Base-by-base conservation (phyloP, 2,888 invertebrate species). In the Mantis religiosa region DNA sequence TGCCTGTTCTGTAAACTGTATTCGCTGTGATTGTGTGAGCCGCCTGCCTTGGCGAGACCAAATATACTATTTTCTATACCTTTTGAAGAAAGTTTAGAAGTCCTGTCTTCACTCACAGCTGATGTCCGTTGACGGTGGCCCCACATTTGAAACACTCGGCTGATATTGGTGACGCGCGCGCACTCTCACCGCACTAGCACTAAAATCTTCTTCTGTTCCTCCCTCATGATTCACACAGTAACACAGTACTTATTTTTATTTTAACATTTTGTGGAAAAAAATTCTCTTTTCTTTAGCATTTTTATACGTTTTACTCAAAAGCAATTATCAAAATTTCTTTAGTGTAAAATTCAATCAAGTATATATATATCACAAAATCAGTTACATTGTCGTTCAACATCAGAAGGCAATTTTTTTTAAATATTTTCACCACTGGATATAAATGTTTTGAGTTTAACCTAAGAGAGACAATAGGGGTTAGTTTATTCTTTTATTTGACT, bases 311-410 rank as follows among this genome's bases (percentile, higher is more conserved):
- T 90, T 90, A 90, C 89, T 88, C 89, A 90, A 90, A 90, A 90
- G 90, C 89, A 90, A 90, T 90, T 90, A 90, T 90, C 90, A 90
- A 90, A 90, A 90, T 89, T 90, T 90, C 87, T 89, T 89, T 90
- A 89, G 90, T 90, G 90, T 90, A 90, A 90, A 90, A 90, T 90
- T 90, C 89, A 90, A 90, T 90, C 90, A 90, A 90, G 90, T 90
- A 90, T 90, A 89, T 90, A 87, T 88, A 87, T 90, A 90, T 90
- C 90, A 90, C 90, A 90, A 90, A 90, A 90, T 90, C 90, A 90
- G 90, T 90, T 90, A 90, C 90, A 89, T 90, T 89, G 90, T 90
- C 90, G 90, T 88, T 90, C 89, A 90, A 89, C 90, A 90, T 90
- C 89, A 90, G 89, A 90, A 90, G 90, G 90, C 90, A 90, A 85